Base-by-base conservation (phyloP, 2,888 invertebrate species). In the Lycaena phlaeas region DNA sequence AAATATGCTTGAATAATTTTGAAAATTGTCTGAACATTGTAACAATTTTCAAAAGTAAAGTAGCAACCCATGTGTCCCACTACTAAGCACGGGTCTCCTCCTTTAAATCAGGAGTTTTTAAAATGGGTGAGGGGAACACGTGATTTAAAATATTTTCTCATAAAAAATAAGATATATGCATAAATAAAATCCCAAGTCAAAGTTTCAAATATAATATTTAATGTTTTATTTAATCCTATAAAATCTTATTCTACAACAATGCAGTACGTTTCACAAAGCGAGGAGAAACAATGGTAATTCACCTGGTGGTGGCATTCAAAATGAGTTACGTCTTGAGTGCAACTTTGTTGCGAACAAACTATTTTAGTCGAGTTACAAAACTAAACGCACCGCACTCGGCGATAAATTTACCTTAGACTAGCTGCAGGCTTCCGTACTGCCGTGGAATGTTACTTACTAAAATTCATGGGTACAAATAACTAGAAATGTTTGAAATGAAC, bases 341-440 rank as follows among this genome's bases (percentile, higher is more conserved):
- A 74, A 78, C 73, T 72, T 63, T 46, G 72, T 76, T 76, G 71
- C 73, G 51, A 55, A 62, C 52, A 57, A 61, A 51, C 49, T 55
- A 49, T 46, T 52, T 56, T 34, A 34, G 22, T 22, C 12, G 9
- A 22, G 34, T 22, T 18, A 22, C 34, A 18, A 11, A 22, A 22
- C 34, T 6, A 7, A 18, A 11, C 34, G 30, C 7, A 14, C 15
- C 18, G 18, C 54, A 56, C 49, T 64, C 65, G 64, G 66, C 68
- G 54, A 57, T 55, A 46, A 44, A 40, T 49, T 56, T 54, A 65
- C 69, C 71, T 57, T 75, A 78, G 81, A 82, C 82, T 82, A 82
- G 81, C 59, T 68, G 64, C 61, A 66, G 72, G 66, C 72, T 64
- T 55, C 64, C 68, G 70, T 60, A 52, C 67, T 72, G 70, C 63